Conservation (phyloP, 2,113 vertebrate genomes). For the Hemicordylus capensis region DNA sequence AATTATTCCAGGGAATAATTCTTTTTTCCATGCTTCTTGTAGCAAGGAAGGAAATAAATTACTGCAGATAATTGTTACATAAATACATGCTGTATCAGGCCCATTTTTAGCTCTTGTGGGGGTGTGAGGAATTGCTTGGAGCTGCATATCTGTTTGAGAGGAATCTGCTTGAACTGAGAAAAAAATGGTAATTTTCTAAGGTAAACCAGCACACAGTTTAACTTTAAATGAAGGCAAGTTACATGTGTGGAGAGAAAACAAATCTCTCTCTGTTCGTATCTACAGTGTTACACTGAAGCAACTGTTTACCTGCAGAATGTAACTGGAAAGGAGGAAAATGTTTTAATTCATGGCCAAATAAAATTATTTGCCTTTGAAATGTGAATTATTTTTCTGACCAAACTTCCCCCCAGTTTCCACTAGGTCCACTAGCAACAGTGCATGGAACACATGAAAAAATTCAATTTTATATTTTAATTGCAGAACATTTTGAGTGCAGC, state of each 20-base stretch:
- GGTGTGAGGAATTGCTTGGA: conserved; percentile 73
- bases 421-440: conserved; percentile 37
- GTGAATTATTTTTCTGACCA: conserved; percentile 19
- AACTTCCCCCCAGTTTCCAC: neutral
- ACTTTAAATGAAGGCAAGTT: conserved; percentile 56
- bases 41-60: conserved; percentile 65
- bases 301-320: conserved; percentile 26
- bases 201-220: conserved; percentile 68
- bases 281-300: conserved; percentile 25
- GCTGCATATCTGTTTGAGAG: conserved; percentile 71
- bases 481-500: neutral
- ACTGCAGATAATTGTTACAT: conserved; percentile 74
- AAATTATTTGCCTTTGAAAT: conserved; percentile 44
- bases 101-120: conserved; percentile 75
- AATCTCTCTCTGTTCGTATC: conserved; percentile 47
- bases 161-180: conserved; percentile 66
- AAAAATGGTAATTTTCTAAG: conserved; percentile 71
- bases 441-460: conserved; percentile 1
- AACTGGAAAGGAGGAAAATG: conserved; percentile 44
- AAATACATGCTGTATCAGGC: conserved; percentile 74
- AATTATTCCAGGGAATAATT: conserved; percentile 58
- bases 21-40: conserved; percentile 55
- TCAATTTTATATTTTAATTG: conserved; percentile 12
- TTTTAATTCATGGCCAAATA: conserved; percentile 49
- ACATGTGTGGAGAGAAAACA: conserved; percentile 38